These are phyloP conservation scores for Litoditis marina DNA, from an alignment of 2,888 invertebrate species.

Conservation along the genomic window DNA sequence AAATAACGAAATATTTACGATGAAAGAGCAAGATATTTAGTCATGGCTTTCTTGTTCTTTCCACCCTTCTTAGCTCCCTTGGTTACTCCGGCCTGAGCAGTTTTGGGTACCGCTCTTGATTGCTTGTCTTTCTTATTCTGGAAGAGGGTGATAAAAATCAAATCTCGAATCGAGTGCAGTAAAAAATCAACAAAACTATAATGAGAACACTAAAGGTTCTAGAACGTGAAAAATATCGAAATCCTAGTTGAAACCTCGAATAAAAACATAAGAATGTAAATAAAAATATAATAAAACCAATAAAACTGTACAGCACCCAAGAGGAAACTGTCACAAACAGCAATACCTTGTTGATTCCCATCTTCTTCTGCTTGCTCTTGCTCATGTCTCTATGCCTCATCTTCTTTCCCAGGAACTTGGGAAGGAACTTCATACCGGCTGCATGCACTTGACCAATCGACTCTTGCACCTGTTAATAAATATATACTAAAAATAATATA, in stretches of 20 bases:
- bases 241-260: too few species aligned
- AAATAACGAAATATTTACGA: background rate
- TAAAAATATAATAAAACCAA: too few species aligned
- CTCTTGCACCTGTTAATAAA: constrained; percentile 40
- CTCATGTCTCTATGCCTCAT: constrained; percentile 45
- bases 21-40: constrained; percentile 20
- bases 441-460: constrained; percentile 50
- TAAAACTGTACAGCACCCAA: too few species aligned
- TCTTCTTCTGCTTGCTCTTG: constrained; percentile 37
- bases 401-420: constrained; percentile 56
- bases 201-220: too few species aligned
- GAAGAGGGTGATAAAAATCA: background rate
- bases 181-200: too few species aligned
- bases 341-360: constrained; percentile 16
- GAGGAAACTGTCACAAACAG: too few species aligned
- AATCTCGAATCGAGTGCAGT: too few species aligned
- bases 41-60: constrained; percentile 20
- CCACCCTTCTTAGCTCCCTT: constrained; percentile 16
- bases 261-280: too few species aligned
- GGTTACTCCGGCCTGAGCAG: background rate
- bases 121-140: background rate
- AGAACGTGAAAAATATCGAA: too few species aligned
- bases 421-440: constrained; percentile 55
- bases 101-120: background rate
- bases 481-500: too few species aligned